Evolutionary conservation across 2,888 invertebrate species (phyloP).

Genomic region (Agrotis exclamationis): DNA sequence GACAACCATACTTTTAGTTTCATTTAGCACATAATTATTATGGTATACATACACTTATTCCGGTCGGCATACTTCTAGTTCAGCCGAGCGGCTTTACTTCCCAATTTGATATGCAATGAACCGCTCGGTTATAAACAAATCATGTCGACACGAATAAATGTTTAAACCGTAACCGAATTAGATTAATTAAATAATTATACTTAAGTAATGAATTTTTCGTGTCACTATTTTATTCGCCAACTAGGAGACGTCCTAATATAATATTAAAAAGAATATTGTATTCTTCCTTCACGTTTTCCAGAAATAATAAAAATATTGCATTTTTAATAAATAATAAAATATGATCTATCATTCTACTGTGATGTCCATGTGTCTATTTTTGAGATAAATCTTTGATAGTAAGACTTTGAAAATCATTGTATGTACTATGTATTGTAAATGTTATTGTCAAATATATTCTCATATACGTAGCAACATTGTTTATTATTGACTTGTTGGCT

Average conservation of each 20-base stretch:
- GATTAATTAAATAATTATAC: not conserved
- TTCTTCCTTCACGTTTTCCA: slow-evolving; percentile 14
- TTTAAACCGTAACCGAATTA: not conserved
- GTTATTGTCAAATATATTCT: slow-evolving; percentile 43
- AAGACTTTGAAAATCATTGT: slow-evolving; percentile 37
- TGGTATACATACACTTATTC: no score
- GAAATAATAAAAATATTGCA: slow-evolving; percentile 35
- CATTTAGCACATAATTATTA: no score
- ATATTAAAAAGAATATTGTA: not conserved
- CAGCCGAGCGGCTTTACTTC: no score
- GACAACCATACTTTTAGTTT: slow-evolving; percentile 8
- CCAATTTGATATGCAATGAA: no score
- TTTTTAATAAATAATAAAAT: slow-evolving; percentile 27
- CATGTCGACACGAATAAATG: no score
- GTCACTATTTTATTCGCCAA: slow-evolving; percentile 3
- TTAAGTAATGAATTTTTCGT: slow-evolving; percentile 5
- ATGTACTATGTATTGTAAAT: slow-evolving; percentile 37
- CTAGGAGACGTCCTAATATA: not conserved
- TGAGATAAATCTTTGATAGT: slow-evolving; percentile 50
- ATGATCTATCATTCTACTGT: slow-evolving; percentile 36
- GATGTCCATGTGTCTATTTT: slow-evolving; percentile 48
- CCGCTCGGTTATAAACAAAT: no score
- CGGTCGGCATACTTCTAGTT: no score
- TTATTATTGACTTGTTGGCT: slow-evolving; percentile 19
- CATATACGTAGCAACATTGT: slow-evolving; percentile 17